phyloP scores from a whole-genome alignment of 2,113 vertebrate genomes.

The Silurus meridionalis region DNA sequence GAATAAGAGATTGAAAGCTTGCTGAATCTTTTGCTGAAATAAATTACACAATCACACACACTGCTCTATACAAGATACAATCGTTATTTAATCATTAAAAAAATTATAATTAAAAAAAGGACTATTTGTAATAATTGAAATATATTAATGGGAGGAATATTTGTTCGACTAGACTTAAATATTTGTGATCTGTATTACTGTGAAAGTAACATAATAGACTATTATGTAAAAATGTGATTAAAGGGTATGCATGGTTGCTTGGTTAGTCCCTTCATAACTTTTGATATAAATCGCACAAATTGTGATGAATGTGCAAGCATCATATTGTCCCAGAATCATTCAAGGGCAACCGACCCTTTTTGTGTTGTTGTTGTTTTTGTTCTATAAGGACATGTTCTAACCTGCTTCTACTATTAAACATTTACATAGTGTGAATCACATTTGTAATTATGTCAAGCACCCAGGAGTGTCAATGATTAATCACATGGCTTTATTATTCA shows the following conservation, averaged over 20 bases:
- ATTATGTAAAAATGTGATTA: background rate
- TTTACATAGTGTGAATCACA: constrained; percentile 46
- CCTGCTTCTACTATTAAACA: constrained; percentile 42
- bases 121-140: too few relatives aligned
- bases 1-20: background rate
- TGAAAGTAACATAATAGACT: background rate
- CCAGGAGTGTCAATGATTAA: constrained; percentile 37
- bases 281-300: background rate
- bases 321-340: background rate
- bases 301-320: background rate
- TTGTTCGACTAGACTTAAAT: background rate
- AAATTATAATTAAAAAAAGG: too few relatives aligned
- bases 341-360: background rate
- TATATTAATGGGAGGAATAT: background rate
- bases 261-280: background rate
- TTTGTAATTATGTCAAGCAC: constrained; percentile 11
- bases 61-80: too few relatives aligned
- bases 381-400: background rate
- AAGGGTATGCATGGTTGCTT: background rate
- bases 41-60: background rate
- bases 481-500: constrained; percentile 44
- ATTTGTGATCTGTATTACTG: background rate
- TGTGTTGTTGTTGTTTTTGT: background rate
- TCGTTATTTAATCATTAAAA: too few relatives aligned
- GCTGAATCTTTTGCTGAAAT: background rate